These are phyloP conservation scores for Dryomyza anilis DNA, from an alignment of 2,888 invertebrate genomes.

Conservation along the genomic window DNA sequence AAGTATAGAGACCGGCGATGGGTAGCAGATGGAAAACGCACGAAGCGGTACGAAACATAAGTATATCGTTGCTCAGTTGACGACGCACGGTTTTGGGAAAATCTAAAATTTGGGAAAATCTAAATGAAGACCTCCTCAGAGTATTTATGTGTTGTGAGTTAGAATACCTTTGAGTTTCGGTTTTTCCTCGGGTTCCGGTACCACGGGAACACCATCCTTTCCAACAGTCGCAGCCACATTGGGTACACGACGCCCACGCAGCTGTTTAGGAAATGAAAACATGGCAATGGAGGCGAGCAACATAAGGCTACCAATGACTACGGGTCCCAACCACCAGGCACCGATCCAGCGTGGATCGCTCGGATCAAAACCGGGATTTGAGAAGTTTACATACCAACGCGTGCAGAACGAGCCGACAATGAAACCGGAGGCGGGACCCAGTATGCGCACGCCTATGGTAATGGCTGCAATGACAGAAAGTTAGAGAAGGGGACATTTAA, in stretches of 20 bases:
- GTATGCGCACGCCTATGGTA: constrained; percentile 87
- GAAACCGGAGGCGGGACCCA: constrained; percentile 90
- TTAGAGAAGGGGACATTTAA: background rate
- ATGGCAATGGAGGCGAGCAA: constrained; percentile 84
- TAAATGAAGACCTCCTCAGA: background rate
- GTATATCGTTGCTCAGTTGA: constrained; percentile 84
- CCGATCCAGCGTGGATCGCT: constrained; percentile 91
- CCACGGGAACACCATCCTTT: constrained; percentile 27
- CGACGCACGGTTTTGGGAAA: constrained; percentile 80
- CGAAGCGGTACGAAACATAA: constrained; percentile 90
- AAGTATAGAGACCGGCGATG: constrained; percentile 90
- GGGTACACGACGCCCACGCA: constrained; percentile 65
- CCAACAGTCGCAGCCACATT: constrained; percentile 16
- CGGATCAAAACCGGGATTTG: constrained; percentile 76
- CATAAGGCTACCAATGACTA: constrained; percentile 82
- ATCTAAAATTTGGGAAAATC: constrained; percentile 62
- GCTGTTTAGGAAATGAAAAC: constrained; percentile 87
- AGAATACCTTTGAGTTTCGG: constrained; percentile 69
- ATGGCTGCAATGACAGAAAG: constrained; percentile 67
- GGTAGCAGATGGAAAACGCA: constrained; percentile 89
- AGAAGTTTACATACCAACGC: constrained; percentile 82
- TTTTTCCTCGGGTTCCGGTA: constrained; percentile 61
- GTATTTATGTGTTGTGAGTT: background rate
- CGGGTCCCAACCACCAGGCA: constrained; percentile 93
- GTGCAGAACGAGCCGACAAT: constrained; percentile 89